Evolutionary conservation across 2,888 invertebrate genomes (phyloP).

Genomic region (Lacanobia wlatinum): DNA sequence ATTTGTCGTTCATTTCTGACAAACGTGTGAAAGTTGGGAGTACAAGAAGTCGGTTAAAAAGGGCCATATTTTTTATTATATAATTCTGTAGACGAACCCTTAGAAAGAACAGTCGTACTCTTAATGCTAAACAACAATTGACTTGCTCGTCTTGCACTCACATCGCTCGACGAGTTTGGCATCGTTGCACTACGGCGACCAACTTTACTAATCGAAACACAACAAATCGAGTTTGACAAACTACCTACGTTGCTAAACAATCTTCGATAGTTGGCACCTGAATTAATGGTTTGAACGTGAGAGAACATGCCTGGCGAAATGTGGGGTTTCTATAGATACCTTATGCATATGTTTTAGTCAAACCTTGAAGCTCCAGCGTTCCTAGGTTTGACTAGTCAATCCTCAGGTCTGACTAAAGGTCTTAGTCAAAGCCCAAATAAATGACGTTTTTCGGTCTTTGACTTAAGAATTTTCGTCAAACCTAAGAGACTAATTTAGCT

Average conservation of each 20-base stretch:
- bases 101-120: background rate
- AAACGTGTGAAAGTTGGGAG: too few relatives aligned
- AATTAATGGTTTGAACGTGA: background rate
- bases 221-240: conserved; percentile 10
- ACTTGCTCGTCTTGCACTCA: background rate
- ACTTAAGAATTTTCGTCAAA: too few relatives aligned
- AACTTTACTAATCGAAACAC: conserved; percentile 1
- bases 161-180: conserved; percentile 12
- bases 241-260: conserved; percentile 9
- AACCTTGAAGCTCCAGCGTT: too few relatives aligned
- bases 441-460: too few relatives aligned
- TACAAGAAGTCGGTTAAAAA: too few relatives aligned
- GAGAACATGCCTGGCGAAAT: background rate
- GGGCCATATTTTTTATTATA: too few relatives aligned
- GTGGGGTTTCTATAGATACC: background rate
- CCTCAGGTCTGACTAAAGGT: too few relatives aligned
- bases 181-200: background rate
- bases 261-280: background rate
- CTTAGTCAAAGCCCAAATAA: too few relatives aligned
- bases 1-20: too few relatives aligned
- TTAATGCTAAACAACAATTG: background rate
- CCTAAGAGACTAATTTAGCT: too few relatives aligned
- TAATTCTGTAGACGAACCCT: background rate
- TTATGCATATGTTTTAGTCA: too few relatives aligned
- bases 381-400: too few relatives aligned